Conservation (phyloP, 2,888 invertebrate species). For the Rotaria socialis region DNA sequence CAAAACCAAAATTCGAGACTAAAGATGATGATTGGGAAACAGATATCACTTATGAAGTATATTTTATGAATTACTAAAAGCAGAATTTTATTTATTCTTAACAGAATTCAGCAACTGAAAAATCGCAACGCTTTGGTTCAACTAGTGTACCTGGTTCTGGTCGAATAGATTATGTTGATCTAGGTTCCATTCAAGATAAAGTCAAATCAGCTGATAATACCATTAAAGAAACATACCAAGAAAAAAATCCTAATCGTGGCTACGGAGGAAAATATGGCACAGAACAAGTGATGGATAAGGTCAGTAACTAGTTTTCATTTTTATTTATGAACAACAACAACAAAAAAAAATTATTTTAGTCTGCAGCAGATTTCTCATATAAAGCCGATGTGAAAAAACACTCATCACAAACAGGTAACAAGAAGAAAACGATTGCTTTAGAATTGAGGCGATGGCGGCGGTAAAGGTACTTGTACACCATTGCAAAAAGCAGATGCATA, state of each 20-base stretch:
- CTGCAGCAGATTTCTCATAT: slow-evolving; percentile 63
- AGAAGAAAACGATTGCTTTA: neutral
- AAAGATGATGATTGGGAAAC: slow-evolving; percentile 81
- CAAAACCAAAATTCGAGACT: neutral
- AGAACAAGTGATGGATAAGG: slow-evolving; percentile 62
- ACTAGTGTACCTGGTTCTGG: slow-evolving; percentile 76
- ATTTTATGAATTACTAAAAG: slow-evolving; percentile 39
- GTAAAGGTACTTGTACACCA: neutral
- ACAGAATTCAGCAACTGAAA: slow-evolving; percentile 81
- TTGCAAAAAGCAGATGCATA: neutral
- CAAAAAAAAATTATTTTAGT: slow-evolving; percentile 62
- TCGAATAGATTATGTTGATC: slow-evolving; percentile 49
- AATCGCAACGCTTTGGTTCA: slow-evolving; percentile 88
- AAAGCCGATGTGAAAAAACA: slow-evolving; percentile 47
- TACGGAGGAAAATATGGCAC: slow-evolving; percentile 85
- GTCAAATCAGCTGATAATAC: slow-evolving; percentile 72
- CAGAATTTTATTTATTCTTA: slow-evolving; percentile 41
- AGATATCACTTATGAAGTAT: slow-evolving; percentile 77
- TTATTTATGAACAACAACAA: neutral
- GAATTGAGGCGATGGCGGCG: neutral
- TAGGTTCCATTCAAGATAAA: slow-evolving; percentile 56
- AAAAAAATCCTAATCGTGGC: slow-evolving; percentile 73
- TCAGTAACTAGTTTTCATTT: slow-evolving; percentile 14
- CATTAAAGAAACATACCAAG: slow-evolving; percentile 72
- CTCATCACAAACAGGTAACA: slow-evolving; percentile 44